Conservation (phyloP, 2,888 invertebrate genomes). For the Pilophorus perplexus region DNA sequence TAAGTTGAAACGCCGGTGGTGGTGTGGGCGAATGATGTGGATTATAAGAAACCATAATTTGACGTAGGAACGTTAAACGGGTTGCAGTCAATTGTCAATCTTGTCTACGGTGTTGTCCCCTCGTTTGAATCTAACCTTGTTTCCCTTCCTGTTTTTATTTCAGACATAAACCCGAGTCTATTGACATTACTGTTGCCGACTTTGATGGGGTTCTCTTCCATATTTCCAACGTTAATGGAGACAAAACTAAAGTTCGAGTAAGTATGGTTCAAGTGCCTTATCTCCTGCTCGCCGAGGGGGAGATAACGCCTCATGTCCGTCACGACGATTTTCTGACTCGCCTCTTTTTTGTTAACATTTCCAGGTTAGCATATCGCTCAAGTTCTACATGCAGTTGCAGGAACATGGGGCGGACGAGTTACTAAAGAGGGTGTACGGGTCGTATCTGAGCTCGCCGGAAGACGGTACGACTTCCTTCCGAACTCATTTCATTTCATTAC, state of each 20-base stretch:
- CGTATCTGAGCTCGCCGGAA: conserved; percentile 78
- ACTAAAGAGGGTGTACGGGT: conserved; percentile 87
- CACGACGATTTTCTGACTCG: too few species aligned
- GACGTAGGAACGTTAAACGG: too few species aligned
- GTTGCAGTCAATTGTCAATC: too few species aligned
- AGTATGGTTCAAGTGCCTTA: conserved; percentile 53
- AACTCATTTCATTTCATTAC: conserved; percentile 44
- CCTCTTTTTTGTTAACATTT: too few species aligned
- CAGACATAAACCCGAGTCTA: conserved; percentile 90
- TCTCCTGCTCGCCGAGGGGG: too few species aligned
- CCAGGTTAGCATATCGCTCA: conserved; percentile 95
- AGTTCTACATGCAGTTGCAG: conserved; percentile 97
- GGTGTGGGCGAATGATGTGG: too few species aligned
- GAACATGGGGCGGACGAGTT: conserved; percentile 97
- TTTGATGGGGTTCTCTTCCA: conserved; percentile 99
- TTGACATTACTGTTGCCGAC: conserved; percentile 91
- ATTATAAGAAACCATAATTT: too few species aligned
- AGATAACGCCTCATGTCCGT: too few species aligned
- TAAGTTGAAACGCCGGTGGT: conserved; percentile 58
- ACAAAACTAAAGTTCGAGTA: conserved; percentile 96
- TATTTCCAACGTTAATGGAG: conserved; percentile 93
- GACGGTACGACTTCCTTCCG: conserved; percentile 72
- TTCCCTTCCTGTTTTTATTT: too few species aligned
- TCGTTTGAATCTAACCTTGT: conserved; percentile 27
- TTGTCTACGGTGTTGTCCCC: conserved; percentile 13